Percentiles rank a stretch among this genome's conserved stretches.
Conservation (phyloP, 2,888 invertebrate genomes). For the Eristalis tenax region DNA sequence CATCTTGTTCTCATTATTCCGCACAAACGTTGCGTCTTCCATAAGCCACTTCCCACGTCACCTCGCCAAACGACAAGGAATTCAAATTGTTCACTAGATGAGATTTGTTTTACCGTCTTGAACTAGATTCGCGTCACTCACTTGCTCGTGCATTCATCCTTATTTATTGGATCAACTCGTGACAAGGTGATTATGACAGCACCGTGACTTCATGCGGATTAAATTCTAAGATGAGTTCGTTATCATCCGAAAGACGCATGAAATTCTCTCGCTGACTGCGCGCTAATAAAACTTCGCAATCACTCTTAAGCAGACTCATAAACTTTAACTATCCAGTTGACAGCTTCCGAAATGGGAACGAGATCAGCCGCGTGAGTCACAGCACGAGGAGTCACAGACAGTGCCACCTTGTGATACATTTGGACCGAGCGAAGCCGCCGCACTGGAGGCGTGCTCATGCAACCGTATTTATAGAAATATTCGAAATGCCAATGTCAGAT, state of each 20-base stretch:
- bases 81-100: neutral
- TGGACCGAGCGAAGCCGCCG: neutral
- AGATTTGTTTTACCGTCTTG: neutral
- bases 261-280: neutral
- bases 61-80: neutral
- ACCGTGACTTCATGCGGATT: neutral
- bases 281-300: neutral
- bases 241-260: neutral
- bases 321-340: neutral
- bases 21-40: neutral
- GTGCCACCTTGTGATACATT: neutral
- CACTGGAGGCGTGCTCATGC: neutral
- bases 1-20: too few species aligned
- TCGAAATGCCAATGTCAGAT: neutral
- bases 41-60: neutral
- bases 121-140: neutral
- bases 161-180: neutral
- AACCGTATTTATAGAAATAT: neutral
- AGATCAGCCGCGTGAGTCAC: neutral
- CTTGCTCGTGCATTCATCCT: conserved; percentile 10
- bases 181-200: neutral
- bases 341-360: neutral
- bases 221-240: neutral
- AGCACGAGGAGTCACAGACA: neutral
- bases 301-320: neutral